Evolutionary conservation across 1,140 invertebrate species (phyloP).

Genomic region (Alviniconcha marisindica): DNA sequence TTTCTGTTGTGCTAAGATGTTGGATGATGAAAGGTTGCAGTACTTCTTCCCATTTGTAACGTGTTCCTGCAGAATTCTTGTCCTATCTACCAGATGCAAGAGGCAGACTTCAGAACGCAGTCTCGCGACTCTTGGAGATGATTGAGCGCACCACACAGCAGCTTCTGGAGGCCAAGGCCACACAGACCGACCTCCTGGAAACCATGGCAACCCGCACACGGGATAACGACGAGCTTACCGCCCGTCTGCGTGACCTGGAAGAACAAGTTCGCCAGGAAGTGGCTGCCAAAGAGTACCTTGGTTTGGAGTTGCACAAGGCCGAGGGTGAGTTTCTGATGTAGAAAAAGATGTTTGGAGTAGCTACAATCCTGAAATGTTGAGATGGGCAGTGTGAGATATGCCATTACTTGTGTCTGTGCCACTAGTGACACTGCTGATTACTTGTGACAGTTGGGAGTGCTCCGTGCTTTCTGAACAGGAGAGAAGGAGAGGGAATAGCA

Average conservation of each 20-base stretch:
- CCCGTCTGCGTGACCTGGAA: conserved; percentile 62
- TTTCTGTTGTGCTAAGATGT: too few relatives aligned
- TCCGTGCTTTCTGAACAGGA: too few relatives aligned
- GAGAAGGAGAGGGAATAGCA: too few relatives aligned
- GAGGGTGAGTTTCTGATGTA: conserved; percentile 71
- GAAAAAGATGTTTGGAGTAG: too few relatives aligned
- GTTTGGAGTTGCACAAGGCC: conserved; percentile 72
- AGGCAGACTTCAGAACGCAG: conserved; percentile 64
- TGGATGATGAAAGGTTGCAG: too few relatives aligned
- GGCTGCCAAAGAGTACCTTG: conserved; percentile 69
- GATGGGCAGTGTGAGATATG: too few relatives aligned
- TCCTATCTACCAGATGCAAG: conserved; percentile 62
- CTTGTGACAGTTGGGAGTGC: too few relatives aligned
- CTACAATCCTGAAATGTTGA: too few relatives aligned
- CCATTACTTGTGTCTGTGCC: too few relatives aligned
- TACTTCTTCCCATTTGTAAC: neutral
- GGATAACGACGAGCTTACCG: conserved; percentile 53
- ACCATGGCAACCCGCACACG: conserved; percentile 49
- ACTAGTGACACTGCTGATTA: too few relatives aligned
- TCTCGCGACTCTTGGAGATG: conserved; percentile 69
- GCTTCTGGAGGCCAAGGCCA: conserved; percentile 64
- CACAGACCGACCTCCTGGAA: conserved; percentile 64
- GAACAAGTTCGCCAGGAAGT: conserved; percentile 67
- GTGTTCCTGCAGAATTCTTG: neutral
- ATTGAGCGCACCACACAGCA: conserved; percentile 68